Conservation (phyloP, 2,888 invertebrate species). For the Hartigia nigra region DNA sequence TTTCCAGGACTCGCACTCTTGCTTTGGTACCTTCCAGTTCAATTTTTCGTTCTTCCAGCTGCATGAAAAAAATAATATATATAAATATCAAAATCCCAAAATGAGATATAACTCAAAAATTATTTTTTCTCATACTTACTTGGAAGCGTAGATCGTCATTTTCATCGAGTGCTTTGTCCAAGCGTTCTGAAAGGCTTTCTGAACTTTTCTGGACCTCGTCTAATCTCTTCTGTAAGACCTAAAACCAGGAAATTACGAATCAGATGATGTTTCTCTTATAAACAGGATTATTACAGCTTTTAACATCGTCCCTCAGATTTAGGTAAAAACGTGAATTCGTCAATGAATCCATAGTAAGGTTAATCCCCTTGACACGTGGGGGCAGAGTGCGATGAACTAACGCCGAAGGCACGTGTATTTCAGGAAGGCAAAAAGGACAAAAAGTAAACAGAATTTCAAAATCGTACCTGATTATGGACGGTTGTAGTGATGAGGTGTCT, state of each 20-base stretch:
- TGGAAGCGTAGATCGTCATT: slow-evolving; percentile 86
- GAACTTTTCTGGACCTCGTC: slow-evolving; percentile 77
- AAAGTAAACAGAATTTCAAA: background rate
- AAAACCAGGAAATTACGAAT: slow-evolving; percentile 45
- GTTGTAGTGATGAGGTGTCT: slow-evolving; percentile 84
- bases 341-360: background rate
- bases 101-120: background rate
- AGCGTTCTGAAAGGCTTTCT: slow-evolving; percentile 73
- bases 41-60: slow-evolving; percentile 86
- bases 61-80: slow-evolving; percentile 43
- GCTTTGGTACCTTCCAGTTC: slow-evolving; percentile 86
- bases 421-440: background rate
- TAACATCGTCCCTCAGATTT: background rate
- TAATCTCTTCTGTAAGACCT: slow-evolving; percentile 80
- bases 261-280: background rate
- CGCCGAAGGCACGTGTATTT: background rate
- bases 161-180: slow-evolving; percentile 81
- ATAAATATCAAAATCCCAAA: background rate
- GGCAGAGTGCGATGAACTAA: background rate
- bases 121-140: slow-evolving; percentile 66
- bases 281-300: background rate
- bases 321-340: background rate
- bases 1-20: slow-evolving; percentile 79
- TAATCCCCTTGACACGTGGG: background rate
- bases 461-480: slow-evolving; percentile 84